Conservation (phyloP, 2,113 vertebrate species). For the Pangasianodon gigas region DNA sequence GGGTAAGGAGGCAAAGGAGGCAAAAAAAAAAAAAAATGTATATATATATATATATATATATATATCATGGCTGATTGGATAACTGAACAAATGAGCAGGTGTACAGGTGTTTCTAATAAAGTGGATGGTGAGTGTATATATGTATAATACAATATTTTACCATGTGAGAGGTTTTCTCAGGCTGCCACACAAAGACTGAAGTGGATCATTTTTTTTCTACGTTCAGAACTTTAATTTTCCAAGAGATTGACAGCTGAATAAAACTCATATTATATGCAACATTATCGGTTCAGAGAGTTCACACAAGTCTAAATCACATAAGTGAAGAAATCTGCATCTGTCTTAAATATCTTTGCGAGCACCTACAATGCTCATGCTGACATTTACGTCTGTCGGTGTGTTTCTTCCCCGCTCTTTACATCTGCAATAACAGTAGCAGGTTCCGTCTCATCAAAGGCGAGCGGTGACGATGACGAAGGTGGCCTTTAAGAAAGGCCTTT, state of each 20-base stretch:
- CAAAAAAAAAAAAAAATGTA: too few species aligned
- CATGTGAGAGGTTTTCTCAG: background rate
- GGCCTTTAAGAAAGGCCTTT: constrained; percentile 70
- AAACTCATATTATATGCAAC: background rate
- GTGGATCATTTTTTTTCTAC: background rate
- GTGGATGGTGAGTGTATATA: too few species aligned
- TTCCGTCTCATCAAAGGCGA: constrained; percentile 62
- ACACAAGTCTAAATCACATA: too few species aligned
- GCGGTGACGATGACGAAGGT: constrained; percentile 69
- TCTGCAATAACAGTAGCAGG: constrained; percentile 48
- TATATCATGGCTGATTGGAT: too few species aligned
- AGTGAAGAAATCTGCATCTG: background rate
- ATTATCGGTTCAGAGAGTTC: background rate
- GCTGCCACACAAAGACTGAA: background rate
- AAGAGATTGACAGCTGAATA: background rate
- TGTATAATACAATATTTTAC: background rate
- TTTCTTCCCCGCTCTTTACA: constrained; percentile 42
- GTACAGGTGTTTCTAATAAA: too few species aligned
- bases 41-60: too few species aligned
- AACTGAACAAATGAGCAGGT: too few species aligned
- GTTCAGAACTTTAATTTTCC: background rate
- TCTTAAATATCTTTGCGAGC: background rate
- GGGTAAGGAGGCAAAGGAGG: too few species aligned
- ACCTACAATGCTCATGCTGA: constrained; percentile 55
- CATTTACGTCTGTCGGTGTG: constrained; percentile 64